Percentiles rank a stretch among this genome's conserved stretches.
Evolutionary conservation across 2,888 invertebrate species (phyloP).

Genomic region (Cheilosia impressa): DNA sequence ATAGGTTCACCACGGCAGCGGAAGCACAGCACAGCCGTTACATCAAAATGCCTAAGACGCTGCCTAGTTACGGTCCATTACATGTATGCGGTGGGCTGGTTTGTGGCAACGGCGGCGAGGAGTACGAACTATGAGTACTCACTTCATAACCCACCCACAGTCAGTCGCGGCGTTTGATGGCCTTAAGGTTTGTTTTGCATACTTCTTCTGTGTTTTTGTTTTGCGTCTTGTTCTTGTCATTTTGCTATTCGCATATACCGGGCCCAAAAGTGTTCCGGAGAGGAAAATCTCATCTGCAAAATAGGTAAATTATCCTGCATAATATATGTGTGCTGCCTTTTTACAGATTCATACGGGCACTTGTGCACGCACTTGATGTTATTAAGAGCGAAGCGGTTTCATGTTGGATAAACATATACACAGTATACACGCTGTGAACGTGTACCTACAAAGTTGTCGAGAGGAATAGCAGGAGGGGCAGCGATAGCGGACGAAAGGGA

Average conservation of each 20-base stretch:
- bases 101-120: background rate
- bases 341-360: conserved; percentile 71
- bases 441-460: conserved; percentile 33
- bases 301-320: conserved; percentile 73
- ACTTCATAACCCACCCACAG: conserved; percentile 63
- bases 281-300: conserved; percentile 72
- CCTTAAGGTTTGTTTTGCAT: conserved; percentile 62
- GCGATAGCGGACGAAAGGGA: conserved; percentile 16
- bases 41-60: conserved; percentile 48
- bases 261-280: conserved; percentile 61
- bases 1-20: conserved; percentile 12
- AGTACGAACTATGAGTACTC: conserved; percentile 10
- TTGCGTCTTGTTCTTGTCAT: conserved; percentile 24
- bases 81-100: background rate
- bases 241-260: conserved; percentile 8
- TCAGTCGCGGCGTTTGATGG: conserved; percentile 43
- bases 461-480: conserved; percentile 3
- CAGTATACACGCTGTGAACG: conserved; percentile 12
- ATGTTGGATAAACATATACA: conserved; percentile 69
- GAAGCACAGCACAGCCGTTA: conserved; percentile 40
- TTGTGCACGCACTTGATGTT: conserved; percentile 76
- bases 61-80: conserved; percentile 70
- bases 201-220: conserved; percentile 21
- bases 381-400: conserved; percentile 71
- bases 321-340: conserved; percentile 64